Evolutionary conservation across 2,113 vertebrate genomes (phyloP).

Genomic region (Indicator indicator): DNA sequence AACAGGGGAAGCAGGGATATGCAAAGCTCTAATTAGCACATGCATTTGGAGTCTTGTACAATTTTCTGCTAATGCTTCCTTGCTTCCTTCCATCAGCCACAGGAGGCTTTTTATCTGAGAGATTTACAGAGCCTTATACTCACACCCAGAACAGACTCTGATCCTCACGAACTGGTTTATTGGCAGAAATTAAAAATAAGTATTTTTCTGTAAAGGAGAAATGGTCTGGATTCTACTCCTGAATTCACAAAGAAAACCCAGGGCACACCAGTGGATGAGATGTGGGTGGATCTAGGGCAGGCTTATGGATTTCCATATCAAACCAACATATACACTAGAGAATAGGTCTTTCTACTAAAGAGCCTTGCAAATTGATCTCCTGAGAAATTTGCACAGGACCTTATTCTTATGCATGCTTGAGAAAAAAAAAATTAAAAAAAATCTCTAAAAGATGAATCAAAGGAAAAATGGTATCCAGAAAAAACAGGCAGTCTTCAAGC

Average conservation of each 20-base stretch:
- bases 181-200: conserved; percentile 6
- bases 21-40: conserved; percentile 55
- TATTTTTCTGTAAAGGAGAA: not conserved
- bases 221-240: not conserved
- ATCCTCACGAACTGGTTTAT: conserved; percentile 13
- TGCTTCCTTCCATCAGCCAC: conserved; percentile 40
- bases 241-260: conserved; percentile 35
- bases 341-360: conserved; percentile 64
- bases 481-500: conserved; percentile 14
- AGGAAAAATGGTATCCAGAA: conserved; percentile 46
- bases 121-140: conserved; percentile 23
- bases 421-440: not conserved
- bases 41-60: conserved; percentile 33
- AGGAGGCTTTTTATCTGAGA: conserved; percentile 24
- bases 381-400: conserved; percentile 58
- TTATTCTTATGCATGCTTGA: conserved; percentile 56
- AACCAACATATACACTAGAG: conserved; percentile 68
- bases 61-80: conserved; percentile 28
- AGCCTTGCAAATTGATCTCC: conserved; percentile 73
- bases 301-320: conserved; percentile 72
- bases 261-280: not conserved
- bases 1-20: not conserved
- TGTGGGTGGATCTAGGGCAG: conserved; percentile 57
- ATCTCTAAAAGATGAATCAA: conserved; percentile 61
- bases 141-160: not conserved